These are phyloP conservation scores for Bufotes viridis DNA, from an alignment of 2,797 vertebrate genomes.

Conservation along the genomic window DNA sequence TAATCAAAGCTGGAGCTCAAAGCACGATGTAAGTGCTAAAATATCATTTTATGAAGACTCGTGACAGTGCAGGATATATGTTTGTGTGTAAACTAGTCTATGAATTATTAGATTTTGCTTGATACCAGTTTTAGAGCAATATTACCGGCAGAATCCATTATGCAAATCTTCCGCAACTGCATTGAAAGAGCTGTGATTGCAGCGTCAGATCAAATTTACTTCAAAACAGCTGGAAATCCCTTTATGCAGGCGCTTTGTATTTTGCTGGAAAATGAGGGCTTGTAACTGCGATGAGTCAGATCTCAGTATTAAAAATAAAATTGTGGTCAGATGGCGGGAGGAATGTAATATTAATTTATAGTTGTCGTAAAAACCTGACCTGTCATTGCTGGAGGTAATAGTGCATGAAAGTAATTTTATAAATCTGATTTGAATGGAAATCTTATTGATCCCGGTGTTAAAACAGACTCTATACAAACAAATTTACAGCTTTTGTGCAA, in stretches of 20 bases:
- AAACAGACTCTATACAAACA: background rate
- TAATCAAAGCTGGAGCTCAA: background rate
- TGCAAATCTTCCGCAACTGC: slow-evolving; percentile 16
- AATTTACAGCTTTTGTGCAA: background rate
- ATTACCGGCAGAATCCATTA: slow-evolving; percentile 9
- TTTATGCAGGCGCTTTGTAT: slow-evolving; percentile 32
- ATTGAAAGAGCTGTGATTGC: slow-evolving; percentile 23
- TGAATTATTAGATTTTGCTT: slow-evolving; percentile 10
- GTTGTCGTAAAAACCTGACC: background rate
- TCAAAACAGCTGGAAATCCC: slow-evolving; percentile 20
- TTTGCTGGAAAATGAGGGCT: background rate
- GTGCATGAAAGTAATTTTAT: background rate
- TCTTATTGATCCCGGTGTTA: background rate
- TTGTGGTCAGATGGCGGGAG: background rate
- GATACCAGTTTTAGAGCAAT: background rate
- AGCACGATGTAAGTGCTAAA: background rate
- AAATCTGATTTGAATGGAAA: background rate
- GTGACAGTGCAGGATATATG: background rate
- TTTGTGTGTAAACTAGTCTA: background rate
- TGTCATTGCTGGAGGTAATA: background rate
- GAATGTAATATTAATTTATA: background rate
- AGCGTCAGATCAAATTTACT: slow-evolving; percentile 22
- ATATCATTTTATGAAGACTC: background rate
- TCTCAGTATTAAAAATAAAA: background rate
- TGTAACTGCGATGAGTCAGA: slow-evolving; percentile 27